Evolutionary conservation across 2,113 vertebrate genomes (phyloP).

Genomic region (Rattus norvegicus): DNA sequence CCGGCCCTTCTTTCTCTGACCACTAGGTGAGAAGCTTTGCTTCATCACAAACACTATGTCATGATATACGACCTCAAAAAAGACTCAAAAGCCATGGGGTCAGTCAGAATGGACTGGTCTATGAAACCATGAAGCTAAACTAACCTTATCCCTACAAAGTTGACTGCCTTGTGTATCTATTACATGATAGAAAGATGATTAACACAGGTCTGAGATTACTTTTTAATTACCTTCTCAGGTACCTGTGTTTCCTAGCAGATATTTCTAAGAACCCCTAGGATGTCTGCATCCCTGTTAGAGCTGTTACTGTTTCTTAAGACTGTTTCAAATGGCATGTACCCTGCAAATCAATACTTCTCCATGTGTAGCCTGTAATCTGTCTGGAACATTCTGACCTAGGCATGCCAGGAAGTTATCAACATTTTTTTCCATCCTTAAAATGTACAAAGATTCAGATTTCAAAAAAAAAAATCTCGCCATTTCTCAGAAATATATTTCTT

Average conservation of each 20-base stretch:
- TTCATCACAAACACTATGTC: neutral
- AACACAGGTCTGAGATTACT: neutral
- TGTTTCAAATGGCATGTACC: neutral
- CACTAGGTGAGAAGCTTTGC: neutral
- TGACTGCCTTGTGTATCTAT: neutral
- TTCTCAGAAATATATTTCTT: neutral
- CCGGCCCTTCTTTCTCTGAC: neutral
- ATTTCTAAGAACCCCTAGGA: neutral
- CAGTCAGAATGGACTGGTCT: too few species aligned
- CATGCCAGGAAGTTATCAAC: neutral
- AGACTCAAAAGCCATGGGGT: neutral
- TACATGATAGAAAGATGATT: neutral
- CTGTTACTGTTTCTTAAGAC: neutral
- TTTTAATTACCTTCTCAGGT: neutral
- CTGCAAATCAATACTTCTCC: neutral
- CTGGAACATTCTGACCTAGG: neutral
- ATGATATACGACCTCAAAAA: neutral
- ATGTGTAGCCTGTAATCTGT: neutral
- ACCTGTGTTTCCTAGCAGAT: neutral
- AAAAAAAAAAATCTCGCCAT: neutral
- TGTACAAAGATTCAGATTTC: conserved; percentile 27
- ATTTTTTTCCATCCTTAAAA: neutral
- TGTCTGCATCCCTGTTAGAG: neutral
- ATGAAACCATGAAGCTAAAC: neutral
- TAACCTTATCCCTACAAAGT: neutral